Evolutionary conservation across 2,888 invertebrate genomes (phyloP), one percentile per base, ranked within the genome.

Genomic region (Drosophila leonis): DNA sequence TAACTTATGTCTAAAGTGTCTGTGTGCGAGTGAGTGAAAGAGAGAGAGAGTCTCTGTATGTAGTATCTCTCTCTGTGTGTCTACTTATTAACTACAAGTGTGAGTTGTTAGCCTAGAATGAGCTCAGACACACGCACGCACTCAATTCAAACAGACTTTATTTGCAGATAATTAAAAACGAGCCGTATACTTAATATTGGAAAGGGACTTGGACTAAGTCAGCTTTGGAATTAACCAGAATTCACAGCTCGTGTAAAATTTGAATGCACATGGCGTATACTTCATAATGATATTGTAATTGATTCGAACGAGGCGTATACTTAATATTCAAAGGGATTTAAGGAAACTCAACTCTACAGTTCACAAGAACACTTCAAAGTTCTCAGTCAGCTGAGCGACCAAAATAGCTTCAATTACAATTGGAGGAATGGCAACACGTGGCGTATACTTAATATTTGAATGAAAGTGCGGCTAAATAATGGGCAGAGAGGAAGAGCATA

Each of bases 41-140:
- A 33, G 24, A 24, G 15, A 8, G 44, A 4, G 44, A 1, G 37
- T 41, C 55, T 48, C 2, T 49, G 15, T 24, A 33, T 60, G n/a
- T n/a, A n/a, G 24, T 31, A 15, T 20, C 24, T 33, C 13, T 49
- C 12, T 33, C 2, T 29, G 27, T 35, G 29, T 61, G 55, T 56
- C 41, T 44, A 61, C 75, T 76, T 71, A 82, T 41, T 18, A 46
- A 54, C 69, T 83, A 83, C 68, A 46, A 48, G 12, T 60, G 27
- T 24, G 42, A n/a, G 15, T 13, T 10, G 15, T 55, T 60, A 37
- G 69, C 73, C 63, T 78, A 66, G 51, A 72, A 77, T 76, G 70
- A 67, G 49, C 41, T 33, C 48, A 65, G 18, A 35, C 42, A 63
- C 35, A 24, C 46, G 48, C 24, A 56, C 10, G 15, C 35, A 31